Conservation (phyloP, 2,797 vertebrate species). For the Brachyrhaphis roseni region DNA sequence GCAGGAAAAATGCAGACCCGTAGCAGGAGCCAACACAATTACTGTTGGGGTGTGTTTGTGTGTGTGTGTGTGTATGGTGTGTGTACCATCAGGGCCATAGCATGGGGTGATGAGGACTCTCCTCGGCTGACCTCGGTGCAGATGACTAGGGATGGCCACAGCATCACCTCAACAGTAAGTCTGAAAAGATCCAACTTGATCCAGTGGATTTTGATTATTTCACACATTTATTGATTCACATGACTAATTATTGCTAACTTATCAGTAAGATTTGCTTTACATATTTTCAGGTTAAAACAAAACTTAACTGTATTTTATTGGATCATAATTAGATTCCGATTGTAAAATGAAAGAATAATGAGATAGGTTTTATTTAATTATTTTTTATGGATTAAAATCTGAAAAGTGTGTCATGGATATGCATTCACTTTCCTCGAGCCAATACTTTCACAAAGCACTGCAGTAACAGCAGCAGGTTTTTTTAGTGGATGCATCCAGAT, state of each 20-base stretch:
- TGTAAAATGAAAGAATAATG: background rate
- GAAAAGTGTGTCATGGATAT: background rate
- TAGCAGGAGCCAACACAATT: constrained; percentile 9
- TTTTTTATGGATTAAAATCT: background rate
- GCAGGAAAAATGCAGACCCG: constrained; percentile 27
- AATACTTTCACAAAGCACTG: background rate
- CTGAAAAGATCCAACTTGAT: background rate
- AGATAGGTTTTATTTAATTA: background rate
- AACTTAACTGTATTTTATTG: background rate
- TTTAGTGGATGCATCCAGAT: background rate
- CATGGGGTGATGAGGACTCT: constrained; percentile 77
- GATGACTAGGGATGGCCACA: constrained; percentile 85
- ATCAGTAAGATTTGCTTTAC: background rate
- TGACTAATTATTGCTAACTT: background rate
- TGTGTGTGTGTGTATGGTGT: constrained; percentile 38
- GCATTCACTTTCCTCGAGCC: background rate
- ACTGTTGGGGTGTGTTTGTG: constrained; percentile 18
- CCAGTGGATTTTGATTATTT: no score
- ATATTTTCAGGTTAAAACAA: background rate
- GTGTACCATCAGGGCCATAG: constrained; percentile 53
- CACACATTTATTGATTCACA: background rate
- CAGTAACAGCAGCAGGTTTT: background rate
- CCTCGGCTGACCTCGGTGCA: constrained; percentile 73
- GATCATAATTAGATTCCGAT: background rate
- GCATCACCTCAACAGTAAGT: constrained; percentile 78